phyloP scores from a whole-genome alignment of 2,888 invertebrate genomes.

The Sesia bembeciformis region DNA sequence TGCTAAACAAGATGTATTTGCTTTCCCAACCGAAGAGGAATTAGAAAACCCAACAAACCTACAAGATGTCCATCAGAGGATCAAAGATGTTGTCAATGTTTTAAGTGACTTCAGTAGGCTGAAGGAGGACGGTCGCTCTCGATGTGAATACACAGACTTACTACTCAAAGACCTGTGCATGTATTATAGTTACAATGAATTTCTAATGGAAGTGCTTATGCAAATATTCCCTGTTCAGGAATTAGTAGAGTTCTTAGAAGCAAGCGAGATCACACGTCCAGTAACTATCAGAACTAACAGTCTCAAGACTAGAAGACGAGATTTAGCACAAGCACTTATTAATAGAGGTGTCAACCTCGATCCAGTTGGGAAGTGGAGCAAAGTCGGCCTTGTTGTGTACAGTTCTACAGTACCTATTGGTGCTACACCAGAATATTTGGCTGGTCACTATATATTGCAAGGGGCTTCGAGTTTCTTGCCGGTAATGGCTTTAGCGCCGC shows the following conservation, averaged over 20 bases:
- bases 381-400: constrained; percentile 96
- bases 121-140: constrained; percentile 79
- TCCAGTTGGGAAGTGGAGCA: constrained; percentile 98
- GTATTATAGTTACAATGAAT: constrained; percentile 98
- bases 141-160: constrained; percentile 87
- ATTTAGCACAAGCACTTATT: constrained; percentile 95
- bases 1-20: constrained; percentile 82
- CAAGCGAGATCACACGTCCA: constrained; percentile 95
- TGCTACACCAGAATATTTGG: constrained; percentile 98
- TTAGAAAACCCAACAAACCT: constrained; percentile 81
- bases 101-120: constrained; percentile 85
- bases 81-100: constrained; percentile 88
- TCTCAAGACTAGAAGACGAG: constrained; percentile 91
- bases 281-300: constrained; percentile 97
- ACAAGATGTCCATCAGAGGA: constrained; percentile 90
- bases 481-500: constrained; percentile 97
- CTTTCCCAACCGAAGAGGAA: constrained; percentile 85
- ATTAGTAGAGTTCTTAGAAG: constrained; percentile 94
- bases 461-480: constrained; percentile 98
- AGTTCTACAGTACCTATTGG: constrained; percentile 97
- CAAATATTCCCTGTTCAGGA: constrained; percentile 90
- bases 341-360: constrained; percentile 98
- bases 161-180: constrained; percentile 89
- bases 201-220: constrained; percentile 93
- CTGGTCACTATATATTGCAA: constrained; percentile 97